Evolutionary conservation across 2,797 vertebrate species (phyloP).

Genomic region (Hydrolagus colliei): DNA sequence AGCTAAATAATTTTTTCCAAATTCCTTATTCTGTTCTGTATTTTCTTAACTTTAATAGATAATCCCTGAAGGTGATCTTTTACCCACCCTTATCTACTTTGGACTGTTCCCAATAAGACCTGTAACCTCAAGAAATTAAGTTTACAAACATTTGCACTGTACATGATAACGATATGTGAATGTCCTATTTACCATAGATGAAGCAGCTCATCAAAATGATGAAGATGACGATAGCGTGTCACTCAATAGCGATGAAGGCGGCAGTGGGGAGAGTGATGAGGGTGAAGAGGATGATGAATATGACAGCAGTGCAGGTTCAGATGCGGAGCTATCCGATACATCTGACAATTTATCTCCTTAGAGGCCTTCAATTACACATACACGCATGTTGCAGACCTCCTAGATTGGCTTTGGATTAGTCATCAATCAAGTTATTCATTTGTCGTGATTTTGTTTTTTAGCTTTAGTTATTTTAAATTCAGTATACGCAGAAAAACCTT

Average conservation of each 20-base stretch:
- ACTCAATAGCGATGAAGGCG: conserved; percentile 37
- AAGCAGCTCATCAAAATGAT: conserved; percentile 40
- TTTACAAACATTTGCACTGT: not conserved
- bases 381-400: conserved; percentile 11
- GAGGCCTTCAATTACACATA: not conserved
- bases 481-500: not conserved
- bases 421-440: too few relatives aligned
- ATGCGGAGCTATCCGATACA: conserved; percentile 41
- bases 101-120: not conserved
- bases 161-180: not conserved
- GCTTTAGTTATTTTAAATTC: not conserved
- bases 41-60: too few relatives aligned
- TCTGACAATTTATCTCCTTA: conserved; percentile 41
- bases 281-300: conserved; percentile 37
- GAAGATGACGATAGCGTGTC: conserved; percentile 39
- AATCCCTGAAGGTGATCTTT: not conserved
- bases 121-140: not conserved
- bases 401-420: too few relatives aligned
- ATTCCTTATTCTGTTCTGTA: not conserved
- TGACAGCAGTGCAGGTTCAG: conserved; percentile 39
- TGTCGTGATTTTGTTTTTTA: not conserved
- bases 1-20: too few relatives aligned
- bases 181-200: conserved; percentile 36
- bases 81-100: not conserved
- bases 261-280: conserved; percentile 34